Evolutionary conservation across 2,797 vertebrate species (phyloP), one percentile per base, ranked within the genome.

Genomic region (Chrysocyon brachyurus): DNA sequence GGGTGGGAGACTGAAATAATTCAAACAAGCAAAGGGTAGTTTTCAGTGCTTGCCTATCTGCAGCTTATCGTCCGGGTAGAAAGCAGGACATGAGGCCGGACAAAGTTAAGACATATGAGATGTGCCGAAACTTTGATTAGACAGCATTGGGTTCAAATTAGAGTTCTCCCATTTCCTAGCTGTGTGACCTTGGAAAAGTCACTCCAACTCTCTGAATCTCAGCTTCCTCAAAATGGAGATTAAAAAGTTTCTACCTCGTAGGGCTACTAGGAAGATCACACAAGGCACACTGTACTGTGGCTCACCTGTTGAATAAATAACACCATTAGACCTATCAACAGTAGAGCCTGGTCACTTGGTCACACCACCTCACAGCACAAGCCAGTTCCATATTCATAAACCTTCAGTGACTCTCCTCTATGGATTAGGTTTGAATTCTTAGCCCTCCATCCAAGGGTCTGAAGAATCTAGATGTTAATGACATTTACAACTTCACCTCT

Each of bases 171-270:
- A 54, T 81, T 93, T 97, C 79, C 75, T 57, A 75, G 33, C 16
- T 86, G 8, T 40, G 49, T 90, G 28, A 59, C 22, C 79, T 54
- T 89, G 26, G 54, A 49, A 59, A 89, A 94, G 24, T 73, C 63
- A 79, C 24, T 91, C 52, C 26, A 26, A 83, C 40, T 73, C 77
- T 75, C 91, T 90, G 72, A 91, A 84, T 93, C 33, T 93, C 57
- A 87, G 14, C 21, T n/a, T 96, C 52, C 72, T 83, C 87, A 70
- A 72, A 73, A 73, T n/a, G 3, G n/a, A 82, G 15, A 87, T 84
- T 68, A 52, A 87, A 82, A 90, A 81, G n/a, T 72, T 83, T n/a
- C 61, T 63, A 87, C 36, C 2, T 33, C 94, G 57, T 5, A 64
- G n/a, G 66, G 28, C 31, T 64, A 46, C 46, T 33, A 57, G 78